These are phyloP conservation scores for Cirrhinus mrigala DNA, from an alignment of 2,797 vertebrate genomes.

Conservation along the genomic window DNA sequence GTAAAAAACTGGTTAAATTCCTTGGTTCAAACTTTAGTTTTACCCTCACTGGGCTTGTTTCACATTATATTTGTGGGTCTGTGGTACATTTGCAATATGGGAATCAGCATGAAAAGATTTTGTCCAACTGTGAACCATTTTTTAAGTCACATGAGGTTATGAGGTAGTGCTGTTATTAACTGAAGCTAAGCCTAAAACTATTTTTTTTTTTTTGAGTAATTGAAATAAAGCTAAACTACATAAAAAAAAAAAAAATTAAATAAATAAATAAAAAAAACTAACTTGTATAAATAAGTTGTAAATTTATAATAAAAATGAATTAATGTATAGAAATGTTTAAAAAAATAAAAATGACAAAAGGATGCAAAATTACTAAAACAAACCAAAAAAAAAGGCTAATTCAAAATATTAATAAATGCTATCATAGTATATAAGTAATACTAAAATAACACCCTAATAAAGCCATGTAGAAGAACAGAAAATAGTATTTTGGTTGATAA, in stretches of 20 bases:
- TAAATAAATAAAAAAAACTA: too few relatives aligned
- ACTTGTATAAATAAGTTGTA: background rate
- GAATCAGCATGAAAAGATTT: background rate
- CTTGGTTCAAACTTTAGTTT: background rate
- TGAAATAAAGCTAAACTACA: too few relatives aligned
- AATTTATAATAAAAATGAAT: background rate
- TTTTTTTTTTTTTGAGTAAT: too few relatives aligned
- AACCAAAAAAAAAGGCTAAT: background rate
- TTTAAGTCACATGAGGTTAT: too few relatives aligned
- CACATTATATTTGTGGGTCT: background rate
- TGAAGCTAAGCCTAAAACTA: too few relatives aligned
- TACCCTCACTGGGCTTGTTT: background rate
- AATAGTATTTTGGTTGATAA: background rate
- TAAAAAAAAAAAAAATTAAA: too few relatives aligned
- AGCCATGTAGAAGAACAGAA: background rate
- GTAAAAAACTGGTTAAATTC: background rate
- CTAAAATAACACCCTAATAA: background rate
- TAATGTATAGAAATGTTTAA: background rate
- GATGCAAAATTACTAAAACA: background rate
- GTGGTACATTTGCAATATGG: background rate
- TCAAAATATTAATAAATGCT: background rate
- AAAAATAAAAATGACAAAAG: conserved; percentile 2
- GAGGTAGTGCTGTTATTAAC: too few relatives aligned
- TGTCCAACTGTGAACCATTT: background rate
- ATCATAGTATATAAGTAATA: background rate